phyloP scores from a whole-genome alignment of 2,113 vertebrate species.

The Seriola quinqueradiata region DNA sequence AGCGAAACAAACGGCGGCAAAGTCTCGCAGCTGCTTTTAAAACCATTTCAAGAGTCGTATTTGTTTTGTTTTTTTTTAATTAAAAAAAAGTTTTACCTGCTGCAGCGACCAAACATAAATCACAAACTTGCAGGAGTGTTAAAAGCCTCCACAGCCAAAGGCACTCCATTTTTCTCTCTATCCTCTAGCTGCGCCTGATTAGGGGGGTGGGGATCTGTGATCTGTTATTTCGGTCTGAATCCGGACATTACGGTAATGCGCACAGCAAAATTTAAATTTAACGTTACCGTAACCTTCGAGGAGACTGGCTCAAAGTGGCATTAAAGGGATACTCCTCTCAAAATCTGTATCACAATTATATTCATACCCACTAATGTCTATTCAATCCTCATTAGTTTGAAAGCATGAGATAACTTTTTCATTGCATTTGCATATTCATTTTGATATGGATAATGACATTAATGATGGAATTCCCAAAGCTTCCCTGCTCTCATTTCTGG shows the following conservation, averaged over 20 bases:
- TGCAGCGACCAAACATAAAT: slow-evolving; percentile 8
- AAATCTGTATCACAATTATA: neutral
- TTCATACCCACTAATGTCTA: neutral
- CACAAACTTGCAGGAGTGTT: slow-evolving; percentile 36
- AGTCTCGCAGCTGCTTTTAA: neutral
- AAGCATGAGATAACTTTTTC: neutral
- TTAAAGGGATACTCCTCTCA: neutral
- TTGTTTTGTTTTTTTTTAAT: neutral
- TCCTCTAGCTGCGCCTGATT: slow-evolving; percentile 57
- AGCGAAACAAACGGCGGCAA: neutral
- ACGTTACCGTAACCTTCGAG: slow-evolving; percentile 28
- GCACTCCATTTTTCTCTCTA: slow-evolving; percentile 71
- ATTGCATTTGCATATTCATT: neutral
- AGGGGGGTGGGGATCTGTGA: slow-evolving; percentile 36
- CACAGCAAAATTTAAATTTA: neutral
- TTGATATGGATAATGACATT: neutral
- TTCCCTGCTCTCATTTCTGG: slow-evolving; percentile 19
- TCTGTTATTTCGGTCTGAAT: slow-evolving; percentile 69
- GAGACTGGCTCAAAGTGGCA: neutral
- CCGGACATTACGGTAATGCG: slow-evolving; percentile 29
- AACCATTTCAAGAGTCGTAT: neutral
- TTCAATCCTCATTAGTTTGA: neutral
- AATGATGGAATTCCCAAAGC: slow-evolving; percentile 23
- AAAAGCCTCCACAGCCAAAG: slow-evolving; percentile 43
- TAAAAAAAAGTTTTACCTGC: slow-evolving; percentile 48